Conservation (phyloP, 1,140 invertebrate species). For the Sarcophaga peregrina region DNA sequence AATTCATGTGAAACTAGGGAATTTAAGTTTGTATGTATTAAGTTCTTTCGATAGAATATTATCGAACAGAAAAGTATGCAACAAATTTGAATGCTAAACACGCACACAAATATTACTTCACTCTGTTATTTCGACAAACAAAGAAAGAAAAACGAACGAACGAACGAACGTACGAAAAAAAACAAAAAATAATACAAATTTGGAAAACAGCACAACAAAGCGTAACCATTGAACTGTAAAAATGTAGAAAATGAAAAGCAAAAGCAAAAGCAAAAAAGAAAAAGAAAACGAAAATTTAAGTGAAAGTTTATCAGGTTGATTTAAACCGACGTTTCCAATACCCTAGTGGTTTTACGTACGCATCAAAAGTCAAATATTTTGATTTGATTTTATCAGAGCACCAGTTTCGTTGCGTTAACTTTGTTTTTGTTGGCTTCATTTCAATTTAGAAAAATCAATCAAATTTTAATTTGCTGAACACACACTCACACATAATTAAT, state of each 20-base stretch:
- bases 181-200: no score
- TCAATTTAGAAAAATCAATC: no score
- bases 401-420: no score
- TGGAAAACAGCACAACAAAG: no score
- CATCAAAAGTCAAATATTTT: background rate
- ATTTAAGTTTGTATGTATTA: background rate
- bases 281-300: background rate
- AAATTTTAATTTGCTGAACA: no score
- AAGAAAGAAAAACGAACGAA: no score
- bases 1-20: slow-evolving; percentile 9
- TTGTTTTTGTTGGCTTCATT: no score
- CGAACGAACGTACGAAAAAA: no score
- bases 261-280: background rate
- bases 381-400: background rate
- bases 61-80: background rate
- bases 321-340: background rate
- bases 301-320: background rate
- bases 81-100: slow-evolving; percentile 6
- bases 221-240: background rate
- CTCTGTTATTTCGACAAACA: background rate
- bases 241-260: background rate
- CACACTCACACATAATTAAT: no score
- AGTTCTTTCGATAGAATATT: background rate
- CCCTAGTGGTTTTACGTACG: background rate
- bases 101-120: slow-evolving; percentile 1